Conservation (phyloP, 2,797 vertebrate genomes). For the Carapus acus region DNA sequence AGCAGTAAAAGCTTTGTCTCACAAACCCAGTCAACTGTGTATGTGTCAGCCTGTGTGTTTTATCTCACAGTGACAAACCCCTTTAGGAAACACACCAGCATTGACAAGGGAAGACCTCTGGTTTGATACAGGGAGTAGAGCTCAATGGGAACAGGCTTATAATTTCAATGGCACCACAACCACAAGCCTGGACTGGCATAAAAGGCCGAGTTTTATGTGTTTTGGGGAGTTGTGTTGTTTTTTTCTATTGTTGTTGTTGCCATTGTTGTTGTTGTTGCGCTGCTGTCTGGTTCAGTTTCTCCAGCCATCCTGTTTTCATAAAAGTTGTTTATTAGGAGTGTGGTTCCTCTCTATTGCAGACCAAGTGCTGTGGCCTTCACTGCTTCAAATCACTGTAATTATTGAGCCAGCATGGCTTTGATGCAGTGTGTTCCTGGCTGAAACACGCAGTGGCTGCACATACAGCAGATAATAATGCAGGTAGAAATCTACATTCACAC, state of each 20-base stretch:
- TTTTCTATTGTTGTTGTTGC: too few species aligned
- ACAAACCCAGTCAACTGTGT: constrained; percentile 30
- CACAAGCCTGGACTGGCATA: constrained; percentile 30
- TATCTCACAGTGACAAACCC: constrained; percentile 24
- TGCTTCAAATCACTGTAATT: constrained; percentile 52
- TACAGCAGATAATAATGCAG: constrained; percentile 12
- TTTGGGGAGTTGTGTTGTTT: constrained; percentile 23
- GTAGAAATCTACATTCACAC: neutral
- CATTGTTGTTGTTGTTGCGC: constrained; percentile 38
- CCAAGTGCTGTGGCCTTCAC: constrained; percentile 36
- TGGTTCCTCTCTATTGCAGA: constrained; percentile 40
- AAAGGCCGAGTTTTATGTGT: constrained; percentile 31
- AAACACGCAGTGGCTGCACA: constrained; percentile 6
- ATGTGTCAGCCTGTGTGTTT: too few species aligned
- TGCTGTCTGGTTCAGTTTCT: constrained; percentile 50
- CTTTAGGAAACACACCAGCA: constrained; percentile 26
- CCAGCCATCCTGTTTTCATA: constrained; percentile 59
- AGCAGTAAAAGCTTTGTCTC: constrained; percentile 41
- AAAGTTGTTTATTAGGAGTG: constrained; percentile 56
- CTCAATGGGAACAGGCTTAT: constrained; percentile 17
- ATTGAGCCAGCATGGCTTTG: constrained; percentile 45
- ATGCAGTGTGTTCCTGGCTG: constrained; percentile 19
- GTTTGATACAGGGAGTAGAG: constrained; percentile 16
- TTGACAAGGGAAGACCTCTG: constrained; percentile 46
- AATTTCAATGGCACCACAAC: constrained; percentile 39